Evolutionary conservation across 2,113 vertebrate species (phyloP).

Genomic region (Burhinus oedicnemus): DNA sequence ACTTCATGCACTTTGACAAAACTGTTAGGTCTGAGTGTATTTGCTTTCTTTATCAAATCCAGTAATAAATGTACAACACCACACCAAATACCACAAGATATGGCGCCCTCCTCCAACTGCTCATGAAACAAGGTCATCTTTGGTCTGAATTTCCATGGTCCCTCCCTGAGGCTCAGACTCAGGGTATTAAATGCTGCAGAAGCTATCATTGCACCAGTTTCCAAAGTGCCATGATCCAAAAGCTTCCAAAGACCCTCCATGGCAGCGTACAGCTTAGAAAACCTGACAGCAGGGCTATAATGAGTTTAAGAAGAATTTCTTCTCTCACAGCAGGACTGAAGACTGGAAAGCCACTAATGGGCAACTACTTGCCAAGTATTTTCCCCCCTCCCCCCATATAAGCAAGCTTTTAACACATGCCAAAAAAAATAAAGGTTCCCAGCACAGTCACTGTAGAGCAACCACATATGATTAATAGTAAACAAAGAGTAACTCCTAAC

Average conservation of each 20-base stretch:
- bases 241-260: rapidly evolving
- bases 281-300: background rate
- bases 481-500: conserved; percentile 5
- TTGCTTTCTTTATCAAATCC: background rate
- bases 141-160: background rate
- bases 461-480: background rate
- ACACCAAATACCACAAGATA: background rate
- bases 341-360: background rate
- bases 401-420: background rate
- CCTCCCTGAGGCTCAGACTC: background rate
- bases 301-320: background rate
- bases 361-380: background rate
- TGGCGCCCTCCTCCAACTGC: background rate
- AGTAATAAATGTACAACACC: background rate
- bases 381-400: too few species aligned
- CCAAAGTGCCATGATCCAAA: background rate
- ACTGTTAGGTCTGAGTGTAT: background rate
- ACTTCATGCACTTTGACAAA: background rate
- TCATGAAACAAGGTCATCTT: background rate
- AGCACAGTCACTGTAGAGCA: background rate
- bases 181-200: background rate
- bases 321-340: background rate
- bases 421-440: background rate
- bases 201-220: background rate
- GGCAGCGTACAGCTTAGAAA: rapidly evolving